phyloP scores from a whole-genome alignment of 2,113 vertebrate species.

The Myocastor coypus region DNA sequence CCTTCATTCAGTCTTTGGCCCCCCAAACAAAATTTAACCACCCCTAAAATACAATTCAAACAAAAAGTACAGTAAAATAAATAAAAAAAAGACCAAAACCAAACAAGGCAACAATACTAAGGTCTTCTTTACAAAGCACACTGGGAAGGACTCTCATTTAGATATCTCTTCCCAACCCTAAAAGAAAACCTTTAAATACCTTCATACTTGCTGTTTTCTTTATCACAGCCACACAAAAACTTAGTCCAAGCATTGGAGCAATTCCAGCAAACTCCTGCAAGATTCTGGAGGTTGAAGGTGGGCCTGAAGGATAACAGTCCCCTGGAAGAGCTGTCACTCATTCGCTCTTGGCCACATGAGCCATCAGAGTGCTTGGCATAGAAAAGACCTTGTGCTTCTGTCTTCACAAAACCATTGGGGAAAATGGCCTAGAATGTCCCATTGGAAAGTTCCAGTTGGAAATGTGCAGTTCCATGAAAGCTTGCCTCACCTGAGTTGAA shows the following conservation, averaged over 20 bases:
- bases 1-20: too few relatives aligned
- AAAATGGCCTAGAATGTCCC: accelerated
- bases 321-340: neutral
- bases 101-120: too few relatives aligned
- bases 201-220: neutral
- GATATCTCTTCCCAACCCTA: neutral
- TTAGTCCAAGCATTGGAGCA: neutral
- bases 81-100: too few relatives aligned
- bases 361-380: neutral
- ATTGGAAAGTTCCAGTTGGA: neutral
- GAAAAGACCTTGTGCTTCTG: neutral
- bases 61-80: too few relatives aligned
- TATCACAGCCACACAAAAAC: neutral
- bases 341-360: neutral
- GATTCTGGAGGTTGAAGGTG: neutral
- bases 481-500: constrained; percentile 6
- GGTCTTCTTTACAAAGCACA: neutral
- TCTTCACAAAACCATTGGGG: neutral
- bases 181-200: neutral
- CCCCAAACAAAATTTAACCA: too few relatives aligned
- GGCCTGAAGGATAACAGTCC: neutral
- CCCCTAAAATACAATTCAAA: too few relatives aligned
- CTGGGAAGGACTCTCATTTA: neutral
- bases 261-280: constrained; percentile 13
- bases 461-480: neutral